A percentile compares a stretch with the other conserved stretches of the same genome.
phyloP scores from a whole-genome alignment of 2,888 invertebrate species.

The Zootermopsis nevadensis region DNA sequence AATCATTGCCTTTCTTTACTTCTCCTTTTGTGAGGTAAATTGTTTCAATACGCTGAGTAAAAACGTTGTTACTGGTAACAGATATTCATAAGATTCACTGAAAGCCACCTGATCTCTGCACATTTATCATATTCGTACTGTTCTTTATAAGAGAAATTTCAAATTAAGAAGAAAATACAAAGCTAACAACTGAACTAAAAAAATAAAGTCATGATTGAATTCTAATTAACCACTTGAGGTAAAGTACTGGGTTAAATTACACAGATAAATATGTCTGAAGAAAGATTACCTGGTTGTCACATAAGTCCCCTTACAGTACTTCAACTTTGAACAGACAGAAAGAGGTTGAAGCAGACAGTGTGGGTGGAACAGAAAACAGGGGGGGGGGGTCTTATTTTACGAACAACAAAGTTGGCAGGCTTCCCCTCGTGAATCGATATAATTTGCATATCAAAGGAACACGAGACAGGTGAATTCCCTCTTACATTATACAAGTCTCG shows the following conservation, averaged over 20 bases:
- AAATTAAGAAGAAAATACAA: not conserved
- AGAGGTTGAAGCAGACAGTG: not conserved
- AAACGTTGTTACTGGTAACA: no score
- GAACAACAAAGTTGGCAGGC: slow-evolving; percentile 22
- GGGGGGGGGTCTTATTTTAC: slow-evolving; percentile 4
- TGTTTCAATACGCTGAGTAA: no score
- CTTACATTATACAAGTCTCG: not conserved
- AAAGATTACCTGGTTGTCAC: not conserved
- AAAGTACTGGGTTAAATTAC: not conserved
- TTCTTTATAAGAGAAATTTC: not conserved
- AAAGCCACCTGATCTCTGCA: no score
- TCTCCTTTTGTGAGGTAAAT: no score
- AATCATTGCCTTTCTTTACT: no score
- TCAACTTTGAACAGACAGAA: not conserved
- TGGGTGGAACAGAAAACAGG: not conserved
- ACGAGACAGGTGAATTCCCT: slow-evolving; percentile 15
- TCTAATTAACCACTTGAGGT: not conserved
- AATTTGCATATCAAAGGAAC: slow-evolving; percentile 26
- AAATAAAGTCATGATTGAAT: not conserved
- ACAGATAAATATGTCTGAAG: not conserved
- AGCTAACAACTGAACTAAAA: not conserved
- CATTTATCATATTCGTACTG: no score
- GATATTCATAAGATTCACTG: no score
- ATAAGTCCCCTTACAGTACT: not conserved
- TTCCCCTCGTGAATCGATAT: not conserved